Evolutionary conservation across 2,797 vertebrate genomes (phyloP).

Genomic region (Okamejei kenojei): DNA sequence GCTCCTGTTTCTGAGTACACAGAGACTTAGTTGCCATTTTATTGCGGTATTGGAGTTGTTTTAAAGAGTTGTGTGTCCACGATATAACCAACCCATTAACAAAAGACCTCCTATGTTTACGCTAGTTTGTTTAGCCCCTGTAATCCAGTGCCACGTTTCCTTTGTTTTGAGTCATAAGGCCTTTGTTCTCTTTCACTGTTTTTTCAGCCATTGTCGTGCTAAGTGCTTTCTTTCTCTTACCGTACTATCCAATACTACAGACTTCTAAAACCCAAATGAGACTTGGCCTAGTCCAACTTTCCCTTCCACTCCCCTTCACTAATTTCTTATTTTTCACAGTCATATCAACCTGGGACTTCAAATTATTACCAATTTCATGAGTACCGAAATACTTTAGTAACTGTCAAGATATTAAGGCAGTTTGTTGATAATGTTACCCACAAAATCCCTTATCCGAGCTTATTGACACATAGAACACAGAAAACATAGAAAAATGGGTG

Average conservation of each 20-base stretch:
- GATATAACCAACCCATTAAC: not conserved
- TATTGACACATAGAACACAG: not conserved
- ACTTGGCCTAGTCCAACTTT: not conserved
- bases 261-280: not conserved
- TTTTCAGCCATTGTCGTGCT: not conserved
- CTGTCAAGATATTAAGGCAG: not conserved
- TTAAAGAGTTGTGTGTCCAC: not conserved
- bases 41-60: not conserved
- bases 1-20: no score
- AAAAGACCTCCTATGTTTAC: not conserved
- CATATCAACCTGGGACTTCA: not conserved
- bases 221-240: not conserved
- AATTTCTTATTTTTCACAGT: not conserved
- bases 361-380: not conserved
- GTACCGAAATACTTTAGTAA: not conserved
- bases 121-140: not conserved
- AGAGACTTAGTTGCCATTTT: not conserved
- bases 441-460: not conserved
- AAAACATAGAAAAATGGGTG: no score
- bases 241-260: not conserved
- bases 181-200: not conserved
- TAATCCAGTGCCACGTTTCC: not conserved
- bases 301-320: not conserved
- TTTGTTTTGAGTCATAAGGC: not conserved
- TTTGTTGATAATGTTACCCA: not conserved